Conservation (phyloP, 2,113 vertebrate species). For the Romanogobio albipinnatus region DNA sequence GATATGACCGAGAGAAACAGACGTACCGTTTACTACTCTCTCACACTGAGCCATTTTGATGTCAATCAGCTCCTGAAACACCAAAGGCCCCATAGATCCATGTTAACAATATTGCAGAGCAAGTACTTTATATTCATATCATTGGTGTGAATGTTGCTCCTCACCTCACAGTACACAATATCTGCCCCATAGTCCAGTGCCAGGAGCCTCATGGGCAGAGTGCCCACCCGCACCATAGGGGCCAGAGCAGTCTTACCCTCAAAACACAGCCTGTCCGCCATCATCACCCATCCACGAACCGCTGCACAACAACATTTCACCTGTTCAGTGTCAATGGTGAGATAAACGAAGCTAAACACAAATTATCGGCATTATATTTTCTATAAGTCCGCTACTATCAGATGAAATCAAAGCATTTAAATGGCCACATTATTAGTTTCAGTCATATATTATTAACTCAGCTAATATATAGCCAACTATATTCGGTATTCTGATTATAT, state of each 20-base stretch:
- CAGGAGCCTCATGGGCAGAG: conserved; percentile 92
- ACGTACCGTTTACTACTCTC: conserved; percentile 88
- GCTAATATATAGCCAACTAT: not conserved
- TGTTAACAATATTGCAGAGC: not conserved
- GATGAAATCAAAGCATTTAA: not conserved
- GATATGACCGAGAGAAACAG: not conserved
- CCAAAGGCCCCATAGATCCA: not conserved
- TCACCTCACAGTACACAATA: conserved; percentile 95
- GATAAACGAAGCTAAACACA: not conserved
- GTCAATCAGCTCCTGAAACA: conserved; percentile 91
- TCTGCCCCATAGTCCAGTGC: conserved; percentile 95
- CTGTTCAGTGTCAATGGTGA: not conserved
- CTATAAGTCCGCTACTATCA: not conserved
- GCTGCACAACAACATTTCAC: not conserved
- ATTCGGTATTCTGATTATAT: no score
- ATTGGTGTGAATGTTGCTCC: conserved; percentile 18
- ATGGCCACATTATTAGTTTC: not conserved
- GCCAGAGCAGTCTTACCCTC: conserved; percentile 84
- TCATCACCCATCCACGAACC: not conserved
- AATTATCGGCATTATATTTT: not conserved
- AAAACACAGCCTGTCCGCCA: conserved; percentile 76
- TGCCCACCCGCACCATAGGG: conserved; percentile 95
- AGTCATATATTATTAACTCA: not conserved
- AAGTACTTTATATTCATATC: not conserved
- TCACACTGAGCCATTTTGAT: conserved; percentile 94